Conservation (phyloP, 1,140 invertebrate genomes). For the Drosophila nikananu region DNA sequence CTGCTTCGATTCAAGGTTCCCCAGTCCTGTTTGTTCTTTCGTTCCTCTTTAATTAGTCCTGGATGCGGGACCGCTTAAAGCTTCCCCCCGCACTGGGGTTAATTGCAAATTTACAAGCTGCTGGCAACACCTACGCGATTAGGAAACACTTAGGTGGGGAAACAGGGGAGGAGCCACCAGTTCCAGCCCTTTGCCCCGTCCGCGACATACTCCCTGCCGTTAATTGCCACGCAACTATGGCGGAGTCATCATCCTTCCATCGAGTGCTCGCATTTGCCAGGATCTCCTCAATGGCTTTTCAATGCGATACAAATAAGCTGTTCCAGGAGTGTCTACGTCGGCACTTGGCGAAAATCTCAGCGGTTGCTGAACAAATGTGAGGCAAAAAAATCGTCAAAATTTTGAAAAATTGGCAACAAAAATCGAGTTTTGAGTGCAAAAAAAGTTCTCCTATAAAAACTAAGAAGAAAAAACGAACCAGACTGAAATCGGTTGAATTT, state of each 20-base stretch:
- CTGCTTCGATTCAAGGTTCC: conserved; percentile 27
- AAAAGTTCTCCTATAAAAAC: no score
- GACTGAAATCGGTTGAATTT: no score
- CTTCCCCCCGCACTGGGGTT: not conserved
- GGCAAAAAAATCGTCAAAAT: no score
- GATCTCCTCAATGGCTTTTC: conserved; percentile 46
- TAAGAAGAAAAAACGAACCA: no score
- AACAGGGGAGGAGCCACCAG: not conserved
- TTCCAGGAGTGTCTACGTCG: not conserved
- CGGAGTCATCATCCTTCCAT: conserved; percentile 15
- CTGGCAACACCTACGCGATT: conserved; percentile 34
- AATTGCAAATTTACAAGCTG: conserved; percentile 20
- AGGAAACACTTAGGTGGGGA: not conserved
- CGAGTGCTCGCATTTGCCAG: conserved; percentile 39
- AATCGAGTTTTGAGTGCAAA: no score
- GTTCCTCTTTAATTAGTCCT: conserved; percentile 16
- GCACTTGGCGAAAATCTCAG: conserved; percentile 19
- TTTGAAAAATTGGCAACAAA: no score
- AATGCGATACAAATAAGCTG: conserved; percentile 30
- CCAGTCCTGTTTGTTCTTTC: not conserved
- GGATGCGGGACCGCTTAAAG: conserved; percentile 14
- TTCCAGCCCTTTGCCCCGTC: not conserved
- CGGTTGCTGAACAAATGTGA: not conserved
- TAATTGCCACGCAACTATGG: conserved; percentile 47
- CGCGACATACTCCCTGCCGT: conserved; percentile 39